Base-by-base conservation (phyloP, 2,797 vertebrate species). In the Microcaecilia unicolor region DNA sequence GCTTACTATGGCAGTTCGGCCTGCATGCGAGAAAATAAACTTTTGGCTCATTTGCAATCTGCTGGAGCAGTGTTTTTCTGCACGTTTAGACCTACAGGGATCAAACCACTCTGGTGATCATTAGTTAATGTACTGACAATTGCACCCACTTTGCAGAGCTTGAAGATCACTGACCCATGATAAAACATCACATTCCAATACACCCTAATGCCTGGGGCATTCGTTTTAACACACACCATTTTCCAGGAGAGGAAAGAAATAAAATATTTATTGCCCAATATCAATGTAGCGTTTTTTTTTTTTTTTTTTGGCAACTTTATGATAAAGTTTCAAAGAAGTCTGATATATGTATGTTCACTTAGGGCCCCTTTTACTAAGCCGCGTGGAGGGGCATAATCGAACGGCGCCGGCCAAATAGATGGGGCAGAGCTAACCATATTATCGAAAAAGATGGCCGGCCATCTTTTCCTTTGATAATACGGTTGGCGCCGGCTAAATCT, bases 81-180 rank as follows among this genome's bases (percentile, higher is more conserved):
- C 63, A 51, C 63, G 48, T 50, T 61, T 14, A 55, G 46, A 55
- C 35, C 50, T 58, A 35, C 24, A 46, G 48, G 28, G 43, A 61
- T 46, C 48, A 51, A 46, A 42, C 41, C 31, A 58, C 22, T 28
- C 25, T 30, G 22, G 41, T 48, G 48, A 55, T 65, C 65, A 48
- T 65, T 67, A 57, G 37, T 57, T 14, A 35, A 47, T 32, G 34
- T 41, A 50, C 45, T 63, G 63, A 65, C 63, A 65, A 67, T 58
- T 63, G 58, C 63, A 65, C 56, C 48, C 50, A 55, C 51, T 65
- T 65, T 17, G 48, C 56, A 59, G 57, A 51, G 41, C 45, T 67
- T 55, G 57, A 67, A 61, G 66, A 61, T 67, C 58, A 49, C 21
- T 72, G 66, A 72, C 69, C 66, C 66, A 50, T 63, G 44, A 16